Base-by-base conservation (phyloP, 2,888 invertebrate genomes). In the Philereme vetulata region DNA sequence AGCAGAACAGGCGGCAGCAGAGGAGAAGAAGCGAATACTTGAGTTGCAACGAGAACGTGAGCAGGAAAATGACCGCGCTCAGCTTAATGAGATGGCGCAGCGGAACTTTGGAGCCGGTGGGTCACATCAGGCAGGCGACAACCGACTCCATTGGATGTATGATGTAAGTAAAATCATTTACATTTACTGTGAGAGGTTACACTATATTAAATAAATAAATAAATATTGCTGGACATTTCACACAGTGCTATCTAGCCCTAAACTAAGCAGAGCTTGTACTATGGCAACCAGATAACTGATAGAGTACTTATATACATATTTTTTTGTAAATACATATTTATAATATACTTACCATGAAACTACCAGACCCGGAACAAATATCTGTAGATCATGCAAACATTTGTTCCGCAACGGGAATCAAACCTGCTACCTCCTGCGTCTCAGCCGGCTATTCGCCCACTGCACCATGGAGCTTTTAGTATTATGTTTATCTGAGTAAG, bases 61-160 rank as follows among this genome's bases (percentile, higher is more conserved):
- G 44, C 93, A 94, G 72, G 96, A 96, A 73, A 90, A 93, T 65
- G 94, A 94, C 62, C 88, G 93, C 3, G 94, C 95, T 51, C 95
- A 95, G 64, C 87, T 96, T n/a, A 93, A 93, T 56, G 93, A 93
- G 48, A 88, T 94, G 93, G 94, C 52, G 79, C 94, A 86, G 84
- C 93, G 94, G 88, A 65, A 93, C 88, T 11, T 83, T 87, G 72
- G 86, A 0, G 79, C 92, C 48, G 58, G 55, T 6, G 44, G 46
- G 6, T 85, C 56, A 4, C 36, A 52, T 21, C 58, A 51, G 32
- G 33, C 84, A 8, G 72, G 69, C 56, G 93, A 94, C 56, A 93
- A 94, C 59, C 95, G 96, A 66, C 84, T 97, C 53, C 96, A 97
- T 80, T 97, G 97, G 97, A 97, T 97, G 97, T 97, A 97, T 80